Evolutionary conservation across 2,113 vertebrate genomes (phyloP), one percentile per base, ranked within the genome.

Genomic region (Oreochromis spilurus): DNA sequence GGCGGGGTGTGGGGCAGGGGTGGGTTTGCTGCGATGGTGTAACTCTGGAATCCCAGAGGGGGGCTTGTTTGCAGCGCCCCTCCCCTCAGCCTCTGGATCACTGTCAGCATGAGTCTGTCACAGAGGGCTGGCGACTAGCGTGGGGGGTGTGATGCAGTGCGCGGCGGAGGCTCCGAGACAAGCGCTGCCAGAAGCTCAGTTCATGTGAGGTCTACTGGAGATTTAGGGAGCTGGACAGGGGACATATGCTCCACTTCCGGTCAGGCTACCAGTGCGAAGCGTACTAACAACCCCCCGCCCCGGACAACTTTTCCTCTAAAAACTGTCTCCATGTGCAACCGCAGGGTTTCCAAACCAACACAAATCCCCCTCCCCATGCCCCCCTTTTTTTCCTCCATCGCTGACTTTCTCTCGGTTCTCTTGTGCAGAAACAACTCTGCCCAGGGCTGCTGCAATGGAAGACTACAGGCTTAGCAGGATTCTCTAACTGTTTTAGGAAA

Each of bases 131-230:
- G 53, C 70, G 58, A 89, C 21, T 77, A 24, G 58, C 50, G 40
- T 3, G 19, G 54, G 16, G 29, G 40, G 29, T 17, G 17, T 62
- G 26, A 13, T 17, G 83, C 48, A 65, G 43, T 16, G 75, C 77
- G 34, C 19, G 29, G 84, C 79, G 75, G 81, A 83, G 55, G 86
- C 38, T 34, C 57, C 21, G 65, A 88, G 88, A 83, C 62, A 5
- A 77, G 78, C 52, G 75, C 86, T 89, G 90, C 92, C 92, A 90
- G 85, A 79, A 91, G 90, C 85, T 85, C 57, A 70, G 93, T 93
- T 94, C 94, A 96, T 94, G 84, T 91, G 93, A 94, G 95, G 89
- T 95, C 90, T 91, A 19, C 82, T 24, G 31, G 58, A 91, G 89
- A 92, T 91, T 92, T 85, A 85, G 88, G 86, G 89, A 88, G 86